Evolutionary conservation across 2,797 vertebrate species (phyloP), one percentile per base, ranked within the genome.

Genomic region (Microcaecilia unicolor): DNA sequence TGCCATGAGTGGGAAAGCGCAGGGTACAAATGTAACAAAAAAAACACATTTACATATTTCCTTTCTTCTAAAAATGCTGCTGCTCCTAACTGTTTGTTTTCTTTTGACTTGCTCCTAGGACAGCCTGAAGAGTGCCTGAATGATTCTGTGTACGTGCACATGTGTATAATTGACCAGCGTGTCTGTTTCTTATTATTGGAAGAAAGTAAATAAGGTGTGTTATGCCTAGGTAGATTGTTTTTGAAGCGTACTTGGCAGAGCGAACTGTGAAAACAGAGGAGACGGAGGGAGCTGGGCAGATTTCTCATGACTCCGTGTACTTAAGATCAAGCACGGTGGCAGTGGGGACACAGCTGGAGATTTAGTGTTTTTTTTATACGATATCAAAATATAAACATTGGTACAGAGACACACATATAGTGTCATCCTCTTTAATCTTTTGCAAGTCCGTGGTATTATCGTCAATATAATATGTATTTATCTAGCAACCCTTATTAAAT

Each of bases 231-330:
- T 18, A 48, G 32, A 41, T 38, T 31, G 44, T 51, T n/a, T n/a
- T 50, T 52, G 34, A 55, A 58, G 44, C 51, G 52, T 22, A 31
- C 26, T 13, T 18, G 26, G 50, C 24, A 39, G 12, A 12, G 20
- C 44, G 55, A 64, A 58, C 31, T 37, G 34, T 38, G 57, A 31
- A 17, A 48, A 32, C 14, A 20, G 58, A 48, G 34, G 37, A 22
- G 23, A 11, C 4, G 45, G 46, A n/a, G n/a, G 58, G 41, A 41
- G n/a, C 10, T 10, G 8, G 0, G 25, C 18, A 49, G 14, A 11
- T 15, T 48, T 52, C 16, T 33, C 37, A 28, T 38, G 19, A n/a
- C 28, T 29, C 15, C 6, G 13, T 34, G 8, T 10, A 15, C n/a
- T 40, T n/a, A 37, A 39, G 35, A 48, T 28, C 34, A 43, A 28